Evolutionary conservation across 1,140 invertebrate species (phyloP), one percentile per base, ranked within the genome.

Genomic region (Vanessa tameamea): DNA sequence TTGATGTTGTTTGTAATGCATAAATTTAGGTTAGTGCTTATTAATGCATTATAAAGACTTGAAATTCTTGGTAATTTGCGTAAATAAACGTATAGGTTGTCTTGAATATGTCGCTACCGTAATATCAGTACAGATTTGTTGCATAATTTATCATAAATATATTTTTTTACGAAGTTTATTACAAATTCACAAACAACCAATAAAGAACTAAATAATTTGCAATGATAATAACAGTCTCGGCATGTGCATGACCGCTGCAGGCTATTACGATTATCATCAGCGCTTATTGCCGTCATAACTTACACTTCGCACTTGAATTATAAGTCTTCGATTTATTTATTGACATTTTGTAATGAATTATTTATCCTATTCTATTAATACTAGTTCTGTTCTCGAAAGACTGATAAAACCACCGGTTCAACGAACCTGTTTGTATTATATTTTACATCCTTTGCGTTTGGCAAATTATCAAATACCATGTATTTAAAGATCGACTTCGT

Each of bases 321-420:
- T 72, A 72, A 61, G 64, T 57, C 47, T 61, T 72, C 53, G 47
- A 64, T 53, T 72, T 72, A 72, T 72, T 72, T 72, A 72, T 59
- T 67, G 50, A 23, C 47, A 53, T 13, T 72, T 72, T 50, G 64
- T 48, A 47, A 66, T 66, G 53, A 72, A 61, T 66, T 67, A 72
- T 72, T 72, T 72, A 72, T 72, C 55, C 64, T 72, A 67, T 76
- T 72, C 69, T 72, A 76, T 71, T 64, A 70, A 72, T 67, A 67
- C 50, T 63, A 75, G 64, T 72, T 67, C 47, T 67, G 48, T 48
- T 64, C 69, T 55, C 64, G 69, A 66, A 61, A 14, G 61, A 48
- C 57, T 76, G 74, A 76, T 76, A 76, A 72, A 47, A 59, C 26
- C 57, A 48, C 47, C 59, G 69, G 74, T 76, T 76, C 74, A 76